These are phyloP conservation scores for Lycophotia porphyrea DNA, from an alignment of 2,888 invertebrate genomes.

Conservation along the genomic window DNA sequence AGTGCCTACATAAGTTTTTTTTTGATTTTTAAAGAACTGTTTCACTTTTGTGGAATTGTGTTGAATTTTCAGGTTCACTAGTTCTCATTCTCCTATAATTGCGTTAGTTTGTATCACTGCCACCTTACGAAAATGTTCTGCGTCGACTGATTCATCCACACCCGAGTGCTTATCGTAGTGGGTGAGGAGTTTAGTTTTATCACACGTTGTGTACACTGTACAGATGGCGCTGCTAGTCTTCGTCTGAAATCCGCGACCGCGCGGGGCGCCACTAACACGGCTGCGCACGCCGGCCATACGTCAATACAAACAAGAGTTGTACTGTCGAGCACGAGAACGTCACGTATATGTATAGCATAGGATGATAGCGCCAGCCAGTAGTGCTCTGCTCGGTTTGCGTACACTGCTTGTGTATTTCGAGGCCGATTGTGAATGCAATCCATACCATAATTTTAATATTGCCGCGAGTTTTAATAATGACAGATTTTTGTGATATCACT, in stretches of 20 bases:
- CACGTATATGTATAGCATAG: constrained; percentile 80
- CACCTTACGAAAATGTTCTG: constrained; percentile 54
- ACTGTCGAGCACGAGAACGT: constrained; percentile 78
- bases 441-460: constrained; percentile 76
- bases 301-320: constrained; percentile 88
- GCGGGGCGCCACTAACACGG: constrained; percentile 72
- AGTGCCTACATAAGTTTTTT: background rate
- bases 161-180: constrained; percentile 7
- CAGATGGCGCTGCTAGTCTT: constrained; percentile 69
- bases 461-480: constrained; percentile 81
- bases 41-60: background rate
- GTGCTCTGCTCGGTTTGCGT: constrained; percentile 83
- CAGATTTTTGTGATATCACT: constrained; percentile 75
- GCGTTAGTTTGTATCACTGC: constrained; percentile 38
- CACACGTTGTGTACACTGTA: constrained; percentile 3
- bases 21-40: background rate
- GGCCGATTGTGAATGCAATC: constrained; percentile 82
- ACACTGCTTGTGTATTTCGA: constrained; percentile 84
- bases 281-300: constrained; percentile 84
- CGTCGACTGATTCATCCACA: constrained; percentile 26
- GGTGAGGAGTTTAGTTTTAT: background rate
- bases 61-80: background rate
- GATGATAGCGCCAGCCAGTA: constrained; percentile 84
- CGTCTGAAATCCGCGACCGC: constrained; percentile 47
- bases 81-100: background rate